Evolutionary conservation across 1,140 invertebrate species (phyloP), one percentile per base, ranked within the genome.

Genomic region (Zaprionus camerounensis): DNA sequence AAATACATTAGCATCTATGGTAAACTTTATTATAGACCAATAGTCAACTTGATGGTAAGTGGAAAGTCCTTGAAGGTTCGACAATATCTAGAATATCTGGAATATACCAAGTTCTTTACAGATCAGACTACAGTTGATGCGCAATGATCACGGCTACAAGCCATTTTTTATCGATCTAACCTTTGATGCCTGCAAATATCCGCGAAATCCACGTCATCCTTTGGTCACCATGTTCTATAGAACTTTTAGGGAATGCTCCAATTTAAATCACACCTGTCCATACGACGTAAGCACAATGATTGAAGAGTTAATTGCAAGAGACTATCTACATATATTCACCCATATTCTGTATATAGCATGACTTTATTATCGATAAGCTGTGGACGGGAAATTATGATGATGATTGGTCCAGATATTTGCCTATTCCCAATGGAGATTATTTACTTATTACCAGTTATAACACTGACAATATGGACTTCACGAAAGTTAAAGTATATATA

Each of bases 1-100:
- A 80, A 80, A 24, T 80, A 80, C 11, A 53, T 80, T 1, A 46
- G 68, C 6, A n/a, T 80, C 4, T 13, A 69, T 34, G 12, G n/a
- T 0, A 69, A 34, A 17, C 1, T 80, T 2, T 28, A 24, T 13
- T 13, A n/a, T n/a, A 0, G 64, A 15, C 77, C 78, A 1, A 3
- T 80, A 1, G 4, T 44, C 5, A 80, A 79, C 17, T 1, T 70
- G 0, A 22, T 56, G 59, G 77, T 74, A 17, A 41, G 28, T 28
- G 28, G 7, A 28, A 2, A 28, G 0, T 28, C 26, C 26, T 7
- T 28, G 5, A 7, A 6, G 26, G 6, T 28, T 7, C 26, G 26
- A 28, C 0, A 28, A 7, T 2, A 7, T 28, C 28, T 28, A 20
- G 20, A 20, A 20, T 20, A 20, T 20, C 20, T 20, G 28, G 28